Percentiles rank a stretch among this genome's conserved stretches.
Conservation (phyloP, 2,888 invertebrate species). For the Exephanes ischioxanthus region DNA sequence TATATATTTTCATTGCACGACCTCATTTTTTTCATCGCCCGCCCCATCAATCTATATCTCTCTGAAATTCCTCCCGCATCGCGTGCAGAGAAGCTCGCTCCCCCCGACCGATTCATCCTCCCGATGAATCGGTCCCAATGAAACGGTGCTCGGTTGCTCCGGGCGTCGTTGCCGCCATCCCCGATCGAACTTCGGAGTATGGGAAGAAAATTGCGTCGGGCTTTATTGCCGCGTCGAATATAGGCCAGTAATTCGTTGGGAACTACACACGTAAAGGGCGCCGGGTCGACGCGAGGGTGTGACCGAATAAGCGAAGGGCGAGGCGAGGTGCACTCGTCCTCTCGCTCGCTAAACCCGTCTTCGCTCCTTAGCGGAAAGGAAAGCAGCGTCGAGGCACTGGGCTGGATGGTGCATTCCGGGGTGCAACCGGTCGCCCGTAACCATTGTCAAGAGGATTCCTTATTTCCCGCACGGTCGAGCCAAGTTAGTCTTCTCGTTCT, state of each 20-base stretch:
- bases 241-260: slow-evolving; percentile 65
- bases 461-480: slow-evolving; percentile 70
- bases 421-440: slow-evolving; percentile 45
- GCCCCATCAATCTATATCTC: not conserved
- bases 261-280: slow-evolving; percentile 20
- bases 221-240: slow-evolving; percentile 65
- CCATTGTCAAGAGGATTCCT: slow-evolving; percentile 71
- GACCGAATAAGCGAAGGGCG: slow-evolving; percentile 20
- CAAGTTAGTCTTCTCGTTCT: slow-evolving; percentile 59
- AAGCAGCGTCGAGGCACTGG: not conserved
- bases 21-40: slow-evolving; percentile 42
- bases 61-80: slow-evolving; percentile 52
- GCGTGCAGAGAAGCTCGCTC: slow-evolving; percentile 39
- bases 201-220: slow-evolving; percentile 66
- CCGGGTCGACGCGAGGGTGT: slow-evolving; percentile 13
- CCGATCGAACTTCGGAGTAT: slow-evolving; percentile 54
- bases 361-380: not conserved
- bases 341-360: slow-evolving; percentile 1
- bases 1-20: slow-evolving; percentile 51
- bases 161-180: slow-evolving; percentile 21
- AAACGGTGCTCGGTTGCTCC: slow-evolving; percentile 36
- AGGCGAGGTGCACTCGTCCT: slow-evolving; percentile 12
- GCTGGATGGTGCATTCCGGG: slow-evolving; percentile 25
- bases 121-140: slow-evolving; percentile 59
- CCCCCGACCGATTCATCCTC: slow-evolving; percentile 34